Evolutionary conservation across 1,140 invertebrate genomes (phyloP).

Genomic region (Diprion similis): DNA sequence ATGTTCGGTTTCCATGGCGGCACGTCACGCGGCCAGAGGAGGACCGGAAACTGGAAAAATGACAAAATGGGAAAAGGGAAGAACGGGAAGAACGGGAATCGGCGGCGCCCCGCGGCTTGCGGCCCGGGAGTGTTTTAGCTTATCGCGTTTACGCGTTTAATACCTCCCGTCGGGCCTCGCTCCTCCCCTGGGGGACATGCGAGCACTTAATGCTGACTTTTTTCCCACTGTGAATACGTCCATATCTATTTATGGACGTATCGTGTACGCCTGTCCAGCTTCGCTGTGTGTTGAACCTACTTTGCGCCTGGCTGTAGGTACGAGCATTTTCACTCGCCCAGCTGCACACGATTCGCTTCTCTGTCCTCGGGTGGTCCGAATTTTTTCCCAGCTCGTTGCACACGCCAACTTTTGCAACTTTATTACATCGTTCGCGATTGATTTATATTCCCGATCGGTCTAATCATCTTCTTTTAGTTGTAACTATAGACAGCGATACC

Average conservation of each 20-base stretch:
- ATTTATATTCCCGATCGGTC: too few species aligned
- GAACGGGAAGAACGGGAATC: slow-evolving; percentile 1
- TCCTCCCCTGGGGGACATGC: neutral
- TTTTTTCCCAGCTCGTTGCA: too few species aligned
- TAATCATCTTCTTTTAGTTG: too few species aligned
- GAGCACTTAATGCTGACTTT: slow-evolving; percentile 7
- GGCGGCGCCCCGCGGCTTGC: neutral
- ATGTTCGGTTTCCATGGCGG: neutral
- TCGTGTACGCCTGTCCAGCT: neutral
- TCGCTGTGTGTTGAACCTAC: too few species aligned
- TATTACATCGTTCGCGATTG: too few species aligned
- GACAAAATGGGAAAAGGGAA: slow-evolving; percentile 9
- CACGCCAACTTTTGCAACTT: too few species aligned
- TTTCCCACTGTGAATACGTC: slow-evolving; percentile 5
- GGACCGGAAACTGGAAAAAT: neutral
- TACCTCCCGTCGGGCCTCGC: neutral
- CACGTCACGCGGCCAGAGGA: neutral
- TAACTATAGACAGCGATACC: too few species aligned
- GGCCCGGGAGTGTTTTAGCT: slow-evolving; percentile 6
- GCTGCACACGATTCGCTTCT: too few species aligned
- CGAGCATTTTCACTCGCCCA: neutral
- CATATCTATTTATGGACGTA: slow-evolving; percentile 3
- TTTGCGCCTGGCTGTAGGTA: neutral
- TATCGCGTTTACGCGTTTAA: slow-evolving; percentile 7
- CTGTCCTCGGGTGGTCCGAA: too few species aligned